Conservation (phyloP, 2,113 vertebrate genomes). For the Progne subis region DNA sequence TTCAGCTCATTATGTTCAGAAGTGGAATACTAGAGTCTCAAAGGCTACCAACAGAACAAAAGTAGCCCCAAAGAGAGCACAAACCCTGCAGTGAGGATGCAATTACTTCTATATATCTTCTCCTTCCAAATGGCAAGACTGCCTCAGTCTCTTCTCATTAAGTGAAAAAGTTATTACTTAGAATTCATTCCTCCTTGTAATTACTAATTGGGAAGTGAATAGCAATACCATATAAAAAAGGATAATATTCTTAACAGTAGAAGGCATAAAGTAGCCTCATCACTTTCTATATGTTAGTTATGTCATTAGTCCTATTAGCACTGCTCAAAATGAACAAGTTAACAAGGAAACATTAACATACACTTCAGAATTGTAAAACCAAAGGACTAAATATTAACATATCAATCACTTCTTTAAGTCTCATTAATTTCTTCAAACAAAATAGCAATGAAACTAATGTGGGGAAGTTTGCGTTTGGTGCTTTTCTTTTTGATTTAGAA, state of each 20-base stretch:
- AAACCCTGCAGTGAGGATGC: not conserved
- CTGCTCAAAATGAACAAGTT: not conserved
- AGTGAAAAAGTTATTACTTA: not conserved
- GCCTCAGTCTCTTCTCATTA: slow-evolving; percentile 23
- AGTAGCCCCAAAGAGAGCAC: not conserved
- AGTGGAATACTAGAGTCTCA: not conserved
- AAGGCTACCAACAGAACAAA: not conserved
- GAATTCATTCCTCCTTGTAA: slow-evolving; percentile 21
- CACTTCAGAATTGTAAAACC: not conserved
- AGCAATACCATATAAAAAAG: not conserved
- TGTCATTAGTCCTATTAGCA: not conserved
- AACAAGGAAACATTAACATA: slow-evolving; percentile 1
- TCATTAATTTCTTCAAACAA: slow-evolving; percentile 4
- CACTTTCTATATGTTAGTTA: not conserved
- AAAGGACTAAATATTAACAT: not conserved
- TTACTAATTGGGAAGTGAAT: slow-evolving; percentile 22
- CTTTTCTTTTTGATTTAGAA: not conserved
- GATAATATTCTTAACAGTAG: slow-evolving; percentile 7
- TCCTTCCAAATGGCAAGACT: not conserved
- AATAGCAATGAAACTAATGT: not conserved
- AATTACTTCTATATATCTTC: slow-evolving; percentile 22
- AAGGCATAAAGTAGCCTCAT: not conserved
- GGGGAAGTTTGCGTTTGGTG: not conserved
- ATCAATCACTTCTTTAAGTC: not conserved
- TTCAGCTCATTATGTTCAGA: not conserved